Base-by-base conservation (phyloP, 2,888 invertebrate genomes). In the Cryptus armator region DNA sequence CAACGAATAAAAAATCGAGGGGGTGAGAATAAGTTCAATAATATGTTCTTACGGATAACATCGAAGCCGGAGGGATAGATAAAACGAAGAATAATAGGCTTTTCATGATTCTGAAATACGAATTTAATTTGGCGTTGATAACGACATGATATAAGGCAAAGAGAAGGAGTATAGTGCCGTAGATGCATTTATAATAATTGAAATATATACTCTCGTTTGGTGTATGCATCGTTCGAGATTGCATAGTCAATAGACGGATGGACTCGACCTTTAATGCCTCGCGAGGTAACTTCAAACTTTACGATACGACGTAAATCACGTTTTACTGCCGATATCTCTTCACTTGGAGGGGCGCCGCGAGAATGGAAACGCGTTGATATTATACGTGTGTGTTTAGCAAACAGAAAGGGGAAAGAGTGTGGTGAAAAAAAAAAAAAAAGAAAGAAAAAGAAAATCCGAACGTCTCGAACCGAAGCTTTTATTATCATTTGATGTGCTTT, bases 281-380 rank as follows among this genome's bases (percentile, higher is more conserved):
- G 5, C 71, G 66, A 66, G 80, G 81, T 83, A 84, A 85, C 85
- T 87, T 76, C 59, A 64, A 83, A 81, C 87, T 90, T 90, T 90
- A 90, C 88, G 89, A 77, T 85, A 82, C 82, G 74, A 82, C 87
- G 86, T 90, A 91, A 90, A 90, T 91, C 89, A 90, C 87, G 83
- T 87, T 91, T 91, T 91, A 91, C 86, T 88, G 79, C 86, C 83
- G 77, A 59, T 85, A 67, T 84, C 81, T 79, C 81, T 80, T 79
- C 78, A 85, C 85, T 84, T 77, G 80, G 79, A 79, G 79, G 72
- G 79, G 59, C 70, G 64, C 62, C 16, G 64, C 82, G 43, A 72
- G 81, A 59, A 56, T 59, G 78, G 66, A 48, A 66, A 74, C 62
- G 48, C 53, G 46, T 48, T 62, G 14, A 46, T 48, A 43, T 46